A percentile compares a stretch with the other conserved stretches of the same genome.
Evolutionary conservation across 1,140 invertebrate genomes (phyloP).

Genomic region (Notospermus geniculatus): DNA sequence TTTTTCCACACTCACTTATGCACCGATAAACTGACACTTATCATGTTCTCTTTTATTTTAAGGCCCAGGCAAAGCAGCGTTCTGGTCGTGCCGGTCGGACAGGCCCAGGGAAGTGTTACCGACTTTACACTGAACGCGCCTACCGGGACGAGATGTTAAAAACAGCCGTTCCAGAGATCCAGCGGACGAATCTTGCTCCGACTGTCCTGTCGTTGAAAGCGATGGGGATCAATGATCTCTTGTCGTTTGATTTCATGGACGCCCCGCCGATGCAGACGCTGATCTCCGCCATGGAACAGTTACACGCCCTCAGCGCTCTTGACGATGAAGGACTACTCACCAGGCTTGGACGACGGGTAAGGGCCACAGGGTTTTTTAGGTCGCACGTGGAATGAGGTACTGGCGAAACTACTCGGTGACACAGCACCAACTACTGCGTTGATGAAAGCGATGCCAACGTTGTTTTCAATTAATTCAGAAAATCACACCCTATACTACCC

Average conservation of each 20-base stretch:
- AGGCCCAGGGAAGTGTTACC: slow-evolving; percentile 95
- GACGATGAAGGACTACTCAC: slow-evolving; percentile 97
- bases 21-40: no score
- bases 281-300: slow-evolving; percentile 94
- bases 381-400: no score
- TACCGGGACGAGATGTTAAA: slow-evolving; percentile 98
- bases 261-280: slow-evolving; percentile 89
- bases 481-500: no score
- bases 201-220: slow-evolving; percentile 95
- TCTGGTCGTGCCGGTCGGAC: slow-evolving; percentile 94
- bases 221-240: slow-evolving; percentile 99
- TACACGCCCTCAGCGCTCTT: slow-evolving; percentile 94
- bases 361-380: no score
- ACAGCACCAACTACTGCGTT: no score
- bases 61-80: slow-evolving; percentile 95
- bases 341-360: slow-evolving; percentile 80
- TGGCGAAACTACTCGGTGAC: no score
- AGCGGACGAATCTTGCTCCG: slow-evolving; percentile 94
- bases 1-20: no score
- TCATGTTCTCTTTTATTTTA: background rate
- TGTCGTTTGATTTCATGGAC: slow-evolving; percentile 99
- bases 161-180: slow-evolving; percentile 98
- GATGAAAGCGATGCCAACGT: no score
- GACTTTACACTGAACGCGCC: slow-evolving; percentile 97
- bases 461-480: no score